Evolutionary conservation across 2,113 vertebrate species (phyloP), one percentile per base, ranked within the genome.

Genomic region (Notothenia rossii): DNA sequence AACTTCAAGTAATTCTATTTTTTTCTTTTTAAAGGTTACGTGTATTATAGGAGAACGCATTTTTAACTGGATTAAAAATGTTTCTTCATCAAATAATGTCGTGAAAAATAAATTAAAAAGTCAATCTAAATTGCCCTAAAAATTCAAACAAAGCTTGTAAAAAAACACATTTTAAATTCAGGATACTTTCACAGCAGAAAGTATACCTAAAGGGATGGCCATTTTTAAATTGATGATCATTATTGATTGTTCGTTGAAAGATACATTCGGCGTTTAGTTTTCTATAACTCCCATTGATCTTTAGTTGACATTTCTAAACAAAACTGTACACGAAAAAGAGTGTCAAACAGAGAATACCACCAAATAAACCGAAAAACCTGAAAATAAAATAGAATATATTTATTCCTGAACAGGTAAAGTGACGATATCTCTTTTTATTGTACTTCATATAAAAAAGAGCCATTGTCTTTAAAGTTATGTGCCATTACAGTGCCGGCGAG

Each of bases 401-500:
- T 10, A 33, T 56, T 25, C 29, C 29, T 29, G 29, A 29, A 29
- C 29, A 29, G 25, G 25, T 25, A 25, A 3, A 4, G 3, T 29
- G 29, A 29, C 29, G 29, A 29, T 29, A 29, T 29, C 29, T 29
- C 29, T 29, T 53, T 25, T 20, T 4, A 20, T 13, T 25, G 3
- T 10, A 45, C 7, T 53, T 49, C 5, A 25, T 10, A 13, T 17
- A 48, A 3, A 64, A 5, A 64, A 5, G 43, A 64, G 40, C 2
- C 6, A 20, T 9, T 15, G 65, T 13, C 4, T 80, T 71, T 56
- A 1, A 75, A 53, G 58, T 81, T 88, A 95, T 93, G 92, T 95
- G 94, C 93, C 94, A 94, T 95, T 95, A 90, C 80, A 91, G 65
- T 84, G 83, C 93, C 93, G 89, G 93, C 63, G 54, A 53, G 2